Evolutionary conservation across 2,797 vertebrate genomes (phyloP).

Genomic region (Hydrocynus forskahlii): DNA sequence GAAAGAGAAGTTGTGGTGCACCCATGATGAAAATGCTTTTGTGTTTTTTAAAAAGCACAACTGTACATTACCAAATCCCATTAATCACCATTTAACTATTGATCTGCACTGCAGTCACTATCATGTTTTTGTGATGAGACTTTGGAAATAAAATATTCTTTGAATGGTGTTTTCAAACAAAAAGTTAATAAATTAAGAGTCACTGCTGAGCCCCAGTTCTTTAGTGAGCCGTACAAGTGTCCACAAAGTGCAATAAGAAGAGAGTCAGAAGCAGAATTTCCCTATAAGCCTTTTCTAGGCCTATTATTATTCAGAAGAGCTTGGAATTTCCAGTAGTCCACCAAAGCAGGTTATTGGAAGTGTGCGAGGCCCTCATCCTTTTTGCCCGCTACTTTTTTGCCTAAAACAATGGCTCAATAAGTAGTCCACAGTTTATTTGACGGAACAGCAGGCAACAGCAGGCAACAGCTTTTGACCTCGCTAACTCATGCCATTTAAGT

Average conservation of each 20-base stretch:
- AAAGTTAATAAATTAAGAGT: not conserved
- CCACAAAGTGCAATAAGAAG: not conserved
- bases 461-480: not conserved
- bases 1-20: too few relatives aligned
- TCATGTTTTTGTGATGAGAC: too few relatives aligned
- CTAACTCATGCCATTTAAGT: slow-evolving; percentile 18
- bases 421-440: slow-evolving; percentile 9
- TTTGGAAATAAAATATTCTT: too few relatives aligned
- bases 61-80: too few relatives aligned
- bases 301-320: not conserved
- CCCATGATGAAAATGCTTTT: too few relatives aligned
- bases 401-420: slow-evolving; percentile 1
- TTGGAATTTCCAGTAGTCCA: not conserved
- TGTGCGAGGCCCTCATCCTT: not conserved
- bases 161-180: not conserved
- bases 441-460: slow-evolving; percentile 5
- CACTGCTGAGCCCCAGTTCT: not conserved
- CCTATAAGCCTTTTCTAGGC: not conserved
- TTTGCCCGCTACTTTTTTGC: not conserved
- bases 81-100: too few relatives aligned
- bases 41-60: too few relatives aligned
- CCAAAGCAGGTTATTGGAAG: not conserved
- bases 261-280: not conserved
- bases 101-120: too few relatives aligned
- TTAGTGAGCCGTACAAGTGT: not conserved